These are phyloP conservation scores for Tinea pellionella DNA, from an alignment of 2,888 invertebrate species.

Conservation along the genomic window DNA sequence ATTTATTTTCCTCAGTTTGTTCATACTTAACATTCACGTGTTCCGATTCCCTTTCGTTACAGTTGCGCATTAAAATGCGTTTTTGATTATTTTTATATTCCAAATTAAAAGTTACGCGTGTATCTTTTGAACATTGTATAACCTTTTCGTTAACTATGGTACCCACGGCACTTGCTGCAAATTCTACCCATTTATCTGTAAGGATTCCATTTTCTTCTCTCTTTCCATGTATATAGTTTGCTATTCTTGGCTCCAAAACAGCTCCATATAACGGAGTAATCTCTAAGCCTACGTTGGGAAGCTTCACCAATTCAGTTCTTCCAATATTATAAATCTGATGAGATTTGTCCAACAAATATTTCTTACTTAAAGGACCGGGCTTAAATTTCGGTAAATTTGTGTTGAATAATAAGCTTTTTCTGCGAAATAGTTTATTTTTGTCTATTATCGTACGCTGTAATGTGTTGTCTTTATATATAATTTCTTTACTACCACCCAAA, in stretches of 20 bases:
- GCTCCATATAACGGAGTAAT: conserved; percentile 56
- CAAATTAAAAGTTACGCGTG: conserved; percentile 65
- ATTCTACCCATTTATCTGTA: conserved; percentile 61
- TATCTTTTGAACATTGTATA: conserved; percentile 27
- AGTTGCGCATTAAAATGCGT: conserved; percentile 60
- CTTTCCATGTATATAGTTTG: conserved; percentile 46
- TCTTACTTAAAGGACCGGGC: conserved; percentile 68
- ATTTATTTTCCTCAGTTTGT: conserved; percentile 18
- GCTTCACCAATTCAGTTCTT: conserved; percentile 45
- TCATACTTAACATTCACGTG: not conserved
- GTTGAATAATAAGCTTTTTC: conserved; percentile 35
- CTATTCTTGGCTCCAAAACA: conserved; percentile 48
- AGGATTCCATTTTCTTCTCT: conserved; percentile 46
- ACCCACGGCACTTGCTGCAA: conserved; percentile 64
- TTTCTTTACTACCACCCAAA: conserved; percentile 45
- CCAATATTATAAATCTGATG: conserved; percentile 53
- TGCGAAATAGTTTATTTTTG: conserved; percentile 11
- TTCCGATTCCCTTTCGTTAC: conserved; percentile 17
- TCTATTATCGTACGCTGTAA: not conserved
- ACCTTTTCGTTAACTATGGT: conserved; percentile 26
- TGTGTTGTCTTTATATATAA: conserved; percentile 36
- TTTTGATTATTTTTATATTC: conserved; percentile 70
- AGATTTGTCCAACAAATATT: conserved; percentile 50
- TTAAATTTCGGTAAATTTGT: conserved; percentile 56
- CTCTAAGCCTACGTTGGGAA: conserved; percentile 63